Evolutionary conservation across 2,888 invertebrate genomes (phyloP).

Genomic region (Hetaerina titia): DNA sequence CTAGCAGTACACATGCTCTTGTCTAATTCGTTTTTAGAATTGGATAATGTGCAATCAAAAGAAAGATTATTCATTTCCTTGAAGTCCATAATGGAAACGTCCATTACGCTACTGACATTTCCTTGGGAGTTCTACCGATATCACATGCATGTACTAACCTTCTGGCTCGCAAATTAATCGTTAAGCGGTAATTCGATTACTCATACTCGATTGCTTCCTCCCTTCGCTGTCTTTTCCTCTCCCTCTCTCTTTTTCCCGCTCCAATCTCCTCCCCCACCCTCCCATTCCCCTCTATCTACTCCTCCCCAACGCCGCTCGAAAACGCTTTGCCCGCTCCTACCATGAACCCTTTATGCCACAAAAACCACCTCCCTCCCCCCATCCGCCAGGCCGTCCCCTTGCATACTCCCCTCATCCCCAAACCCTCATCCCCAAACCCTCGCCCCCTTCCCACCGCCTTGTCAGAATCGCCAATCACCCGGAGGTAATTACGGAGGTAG

Average conservation of each 20-base stretch:
- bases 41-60: too few relatives aligned
- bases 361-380: background rate
- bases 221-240: background rate
- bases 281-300: background rate
- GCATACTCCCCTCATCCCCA: background rate
- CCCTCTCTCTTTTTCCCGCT: background rate
- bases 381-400: background rate
- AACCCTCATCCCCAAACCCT: background rate
- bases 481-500: constrained; percentile 55
- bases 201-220: background rate
- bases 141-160: background rate
- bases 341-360: too few relatives aligned
- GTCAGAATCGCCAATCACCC: constrained; percentile 68
- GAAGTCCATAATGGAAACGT: background rate
- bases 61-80: background rate
- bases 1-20: too few relatives aligned
- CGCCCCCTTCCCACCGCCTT: background rate
- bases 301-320: background rate
- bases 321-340: too few relatives aligned
- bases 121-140: background rate
- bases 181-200: background rate
- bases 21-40: too few relatives aligned
- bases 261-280: background rate
- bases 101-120: background rate
- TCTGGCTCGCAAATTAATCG: background rate